Evolutionary conservation across 2,113 vertebrate species (phyloP).

Genomic region (Sclerurus mexicanus): DNA sequence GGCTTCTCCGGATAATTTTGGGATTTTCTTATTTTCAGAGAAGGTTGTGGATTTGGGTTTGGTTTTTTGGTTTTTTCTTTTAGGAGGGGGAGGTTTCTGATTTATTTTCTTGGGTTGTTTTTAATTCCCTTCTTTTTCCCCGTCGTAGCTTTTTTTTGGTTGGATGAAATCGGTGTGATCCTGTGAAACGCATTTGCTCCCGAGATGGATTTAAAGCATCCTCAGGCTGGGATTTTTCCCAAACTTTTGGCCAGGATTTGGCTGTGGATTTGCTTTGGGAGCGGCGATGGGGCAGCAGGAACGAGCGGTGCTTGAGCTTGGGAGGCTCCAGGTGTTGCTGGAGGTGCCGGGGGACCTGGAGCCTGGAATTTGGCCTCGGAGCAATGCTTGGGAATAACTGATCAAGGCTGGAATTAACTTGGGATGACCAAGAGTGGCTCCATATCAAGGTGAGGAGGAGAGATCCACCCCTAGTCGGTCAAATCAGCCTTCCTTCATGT

Average conservation of each 20-base stretch:
- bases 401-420: accelerated
- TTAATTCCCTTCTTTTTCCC: neutral
- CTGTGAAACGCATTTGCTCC: neutral
- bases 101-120: neutral
- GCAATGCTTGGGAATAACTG: neutral
- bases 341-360: neutral
- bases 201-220: neutral
- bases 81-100: neutral
- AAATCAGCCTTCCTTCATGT: neutral
- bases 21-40: neutral
- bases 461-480: accelerated
- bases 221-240: neutral
- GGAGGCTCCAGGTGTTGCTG: neutral
- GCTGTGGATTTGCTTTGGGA: neutral
- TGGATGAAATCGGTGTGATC: neutral
- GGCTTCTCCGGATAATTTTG: neutral
- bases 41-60: neutral
- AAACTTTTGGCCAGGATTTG: neutral
- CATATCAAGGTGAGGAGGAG: neutral
- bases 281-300: neutral
- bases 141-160: neutral
- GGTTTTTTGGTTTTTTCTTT: neutral
- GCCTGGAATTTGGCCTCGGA: neutral
- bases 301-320: accelerated
- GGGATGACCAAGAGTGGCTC: neutral